Evolutionary conservation across 2,888 invertebrate genomes (phyloP), one percentile per base, ranked within the genome.

Genomic region (Calephelis perditalis): DNA sequence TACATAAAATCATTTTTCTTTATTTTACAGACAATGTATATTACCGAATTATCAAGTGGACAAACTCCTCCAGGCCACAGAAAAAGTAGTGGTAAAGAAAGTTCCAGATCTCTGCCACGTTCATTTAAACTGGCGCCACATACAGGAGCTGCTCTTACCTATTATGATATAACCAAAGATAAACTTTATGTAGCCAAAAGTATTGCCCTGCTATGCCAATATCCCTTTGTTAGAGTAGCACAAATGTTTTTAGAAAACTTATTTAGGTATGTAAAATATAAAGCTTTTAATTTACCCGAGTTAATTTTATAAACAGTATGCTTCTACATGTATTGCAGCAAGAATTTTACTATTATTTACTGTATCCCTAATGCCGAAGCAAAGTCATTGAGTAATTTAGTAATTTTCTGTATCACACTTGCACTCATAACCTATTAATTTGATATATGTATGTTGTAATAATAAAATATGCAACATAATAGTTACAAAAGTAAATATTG

Each of bases 181-280:
- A 96, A 96, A 85, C 92, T 99, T 68, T 97, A 95, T 91, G 99
- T 98, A 77, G 96, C 98, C 72, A 99, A 99, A 92, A 96, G 97
- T 85, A 96, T 99, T 81, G 96, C 96, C 69, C 93, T 99, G 67
- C 94, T 99, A 73, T 96, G 97, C 77, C 97, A 97, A 83, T 94
- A 96, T 72, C 97, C 99, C 40, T 97, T 97, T 84, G 95, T 98
- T 58, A 94, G 95, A 82, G 96, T 97, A 68, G 94, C 97, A 62
- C 94, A 95, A 84, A 92, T 95, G 77, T 97, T 98, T 89, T 93
- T 98, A 79, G 94, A 94, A 76, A 96, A 96, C 92, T 92, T 98
- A 72, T 96, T 96, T 88, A 95, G 95, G 95, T 95, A 84, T 91
- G 92, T 78, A 49, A 47, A 61, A 64, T 58, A 49, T 37, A 40